Conservation (phyloP, 2,888 invertebrate genomes). For the Sclerodermus sp. region DNA sequence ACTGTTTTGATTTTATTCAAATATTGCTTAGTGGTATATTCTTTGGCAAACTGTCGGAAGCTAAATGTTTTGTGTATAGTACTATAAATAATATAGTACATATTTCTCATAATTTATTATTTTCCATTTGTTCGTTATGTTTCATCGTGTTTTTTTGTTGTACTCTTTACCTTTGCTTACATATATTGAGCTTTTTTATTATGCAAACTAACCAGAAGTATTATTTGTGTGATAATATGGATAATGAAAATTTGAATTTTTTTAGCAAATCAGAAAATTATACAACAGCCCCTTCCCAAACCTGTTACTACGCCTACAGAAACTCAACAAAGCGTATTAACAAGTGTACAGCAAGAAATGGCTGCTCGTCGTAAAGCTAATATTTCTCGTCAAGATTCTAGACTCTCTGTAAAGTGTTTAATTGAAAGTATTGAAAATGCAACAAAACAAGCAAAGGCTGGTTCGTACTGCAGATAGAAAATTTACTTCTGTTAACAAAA, state of each 20-base stretch:
- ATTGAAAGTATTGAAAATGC: conserved; percentile 91
- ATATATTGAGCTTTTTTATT: not conserved
- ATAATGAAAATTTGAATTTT: not conserved
- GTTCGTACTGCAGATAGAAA: conserved; percentile 34
- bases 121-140: not conserved
- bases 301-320: conserved; percentile 55
- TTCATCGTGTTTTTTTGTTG: not conserved
- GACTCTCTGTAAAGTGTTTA: conserved; percentile 85
- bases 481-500: not conserved
- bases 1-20: too few relatives aligned
- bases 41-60: not conserved
- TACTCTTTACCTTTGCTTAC: not conserved
- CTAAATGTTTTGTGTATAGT: not conserved
- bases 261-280: conserved; percentile 50
- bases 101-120: not conserved
- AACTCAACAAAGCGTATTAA: conserved; percentile 62
- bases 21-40: not conserved
- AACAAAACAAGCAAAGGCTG: conserved; percentile 71
- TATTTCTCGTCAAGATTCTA: conserved; percentile 69
- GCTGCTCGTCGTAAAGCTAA: conserved; percentile 63
- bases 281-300: conserved; percentile 45
- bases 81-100: not conserved
- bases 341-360: conserved; percentile 64
- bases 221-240: not conserved
- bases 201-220: not conserved